Conservation (phyloP, 2,888 invertebrate species). For the Mesorhabditis belari region DNA sequence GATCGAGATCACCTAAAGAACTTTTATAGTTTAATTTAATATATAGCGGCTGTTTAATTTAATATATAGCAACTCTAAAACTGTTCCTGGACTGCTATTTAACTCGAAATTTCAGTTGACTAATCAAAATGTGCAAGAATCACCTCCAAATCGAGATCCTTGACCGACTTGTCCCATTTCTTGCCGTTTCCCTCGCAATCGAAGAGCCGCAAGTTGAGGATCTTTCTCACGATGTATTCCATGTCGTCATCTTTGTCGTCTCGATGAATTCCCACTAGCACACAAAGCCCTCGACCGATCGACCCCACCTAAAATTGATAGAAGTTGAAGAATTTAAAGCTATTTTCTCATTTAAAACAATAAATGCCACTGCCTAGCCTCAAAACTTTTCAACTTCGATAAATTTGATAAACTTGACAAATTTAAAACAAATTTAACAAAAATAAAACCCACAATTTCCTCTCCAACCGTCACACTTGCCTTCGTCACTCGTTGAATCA, state of each 20-base stretch:
- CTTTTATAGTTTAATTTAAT: conserved; percentile 68
- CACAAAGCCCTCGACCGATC: conserved; percentile 76
- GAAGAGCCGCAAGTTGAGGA: conserved; percentile 75
- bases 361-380: neutral
- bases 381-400: neutral
- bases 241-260: conserved; percentile 73
- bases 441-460: conserved; percentile 30
- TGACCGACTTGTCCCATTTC: conserved; percentile 72
- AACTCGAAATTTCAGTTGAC: conserved; percentile 58
- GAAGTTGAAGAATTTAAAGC: conserved; percentile 56
- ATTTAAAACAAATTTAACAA: conserved; percentile 3
- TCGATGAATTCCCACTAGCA: conserved; percentile 75
- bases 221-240: conserved; percentile 70
- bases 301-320: conserved; percentile 61
- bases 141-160: conserved; percentile 67
- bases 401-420: conserved; percentile 62
- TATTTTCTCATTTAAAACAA: conserved; percentile 57
- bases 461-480: conserved; percentile 44
- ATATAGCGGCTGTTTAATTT: too few species aligned
- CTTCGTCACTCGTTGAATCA: conserved; percentile 46
- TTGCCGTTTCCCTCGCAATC: conserved; percentile 67
- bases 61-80: neutral
- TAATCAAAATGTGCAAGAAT: conserved; percentile 69
- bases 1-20: conserved; percentile 62
- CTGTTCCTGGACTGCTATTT: neutral